Conservation (phyloP, 2,113 vertebrate species). For the Sminthopsis crassicaudata region DNA sequence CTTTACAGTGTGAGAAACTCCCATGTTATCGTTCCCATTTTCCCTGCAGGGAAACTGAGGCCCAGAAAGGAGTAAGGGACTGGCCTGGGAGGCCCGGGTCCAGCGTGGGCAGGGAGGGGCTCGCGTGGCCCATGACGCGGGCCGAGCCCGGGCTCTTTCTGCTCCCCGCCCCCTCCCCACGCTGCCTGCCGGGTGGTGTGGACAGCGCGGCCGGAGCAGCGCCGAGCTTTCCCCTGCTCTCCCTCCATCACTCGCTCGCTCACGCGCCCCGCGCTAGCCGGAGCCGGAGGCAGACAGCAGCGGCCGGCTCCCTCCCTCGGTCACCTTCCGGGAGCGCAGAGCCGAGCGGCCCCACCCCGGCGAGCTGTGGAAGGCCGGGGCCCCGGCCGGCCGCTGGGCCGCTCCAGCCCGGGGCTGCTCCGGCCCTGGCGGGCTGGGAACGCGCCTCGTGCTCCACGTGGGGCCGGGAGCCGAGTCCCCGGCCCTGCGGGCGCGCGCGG, state of each 20-base stretch:
- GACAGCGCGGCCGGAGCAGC: not conserved
- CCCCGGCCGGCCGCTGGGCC: not conserved
- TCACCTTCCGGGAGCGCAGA: conserved; percentile 1
- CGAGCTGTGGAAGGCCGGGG: too few species aligned
- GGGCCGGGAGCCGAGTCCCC: not conserved
- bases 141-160: not conserved
- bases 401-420: conserved; percentile 6
- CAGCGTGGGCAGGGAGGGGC: not conserved
- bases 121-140: too few species aligned
- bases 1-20: not conserved
- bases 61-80: not conserved
- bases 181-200: not conserved
- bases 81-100: not conserved
- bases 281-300: not conserved
- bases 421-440: not conserved
- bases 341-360: conserved; percentile 15
- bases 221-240: not conserved
- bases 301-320: not conserved
- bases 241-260: not conserved
- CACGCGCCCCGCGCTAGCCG: not conserved
- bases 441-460: too few species aligned
- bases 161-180: not conserved
- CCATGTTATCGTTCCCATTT: not conserved
- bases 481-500: not conserved
- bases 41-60: not conserved